These are phyloP conservation scores for Cottus gobio DNA, from an alignment of 2,113 vertebrate species.

Conservation along the genomic window DNA sequence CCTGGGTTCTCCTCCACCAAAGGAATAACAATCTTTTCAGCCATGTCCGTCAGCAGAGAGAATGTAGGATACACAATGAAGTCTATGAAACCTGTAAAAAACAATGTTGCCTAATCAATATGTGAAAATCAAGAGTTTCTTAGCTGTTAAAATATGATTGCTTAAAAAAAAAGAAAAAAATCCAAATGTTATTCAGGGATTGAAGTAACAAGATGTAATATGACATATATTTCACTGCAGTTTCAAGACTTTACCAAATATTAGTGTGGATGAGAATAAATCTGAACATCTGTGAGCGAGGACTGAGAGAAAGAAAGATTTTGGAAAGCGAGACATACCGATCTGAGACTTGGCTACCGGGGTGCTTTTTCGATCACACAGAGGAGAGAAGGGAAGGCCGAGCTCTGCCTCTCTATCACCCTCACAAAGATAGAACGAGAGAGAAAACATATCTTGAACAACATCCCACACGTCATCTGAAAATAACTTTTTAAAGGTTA, in stretches of 20 bases:
- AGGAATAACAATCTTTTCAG: conserved; percentile 92
- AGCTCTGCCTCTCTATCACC: conserved; percentile 93
- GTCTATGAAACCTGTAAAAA: conserved; percentile 90
- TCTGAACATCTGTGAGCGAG: not conserved
- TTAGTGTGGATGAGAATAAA: not conserved
- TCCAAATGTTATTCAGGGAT: not conserved
- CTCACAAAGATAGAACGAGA: conserved; percentile 78
- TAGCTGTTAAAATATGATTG: not conserved
- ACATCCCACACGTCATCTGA: conserved; percentile 60
- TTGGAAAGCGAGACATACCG: conserved; percentile 76
- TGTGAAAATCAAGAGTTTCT: not conserved
- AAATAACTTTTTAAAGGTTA: conserved; percentile 55
- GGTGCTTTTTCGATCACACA: conserved; percentile 92
- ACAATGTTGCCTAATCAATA: not conserved
- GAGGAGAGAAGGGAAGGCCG: conserved; percentile 90
- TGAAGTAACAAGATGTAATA: not conserved
- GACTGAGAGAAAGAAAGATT: not conserved
- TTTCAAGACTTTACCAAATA: not conserved
- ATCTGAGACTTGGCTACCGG: conserved; percentile 93
- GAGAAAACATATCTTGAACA: conserved; percentile 68
- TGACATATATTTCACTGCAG: not conserved
- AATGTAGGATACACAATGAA: conserved; percentile 97
- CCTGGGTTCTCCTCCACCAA: conserved; percentile 87
- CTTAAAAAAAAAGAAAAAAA: not conserved
- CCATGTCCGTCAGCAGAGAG: conserved; percentile 92